phyloP scores from a whole-genome alignment of 2,797 vertebrate species.

The Rhinichthys osculus region DNA sequence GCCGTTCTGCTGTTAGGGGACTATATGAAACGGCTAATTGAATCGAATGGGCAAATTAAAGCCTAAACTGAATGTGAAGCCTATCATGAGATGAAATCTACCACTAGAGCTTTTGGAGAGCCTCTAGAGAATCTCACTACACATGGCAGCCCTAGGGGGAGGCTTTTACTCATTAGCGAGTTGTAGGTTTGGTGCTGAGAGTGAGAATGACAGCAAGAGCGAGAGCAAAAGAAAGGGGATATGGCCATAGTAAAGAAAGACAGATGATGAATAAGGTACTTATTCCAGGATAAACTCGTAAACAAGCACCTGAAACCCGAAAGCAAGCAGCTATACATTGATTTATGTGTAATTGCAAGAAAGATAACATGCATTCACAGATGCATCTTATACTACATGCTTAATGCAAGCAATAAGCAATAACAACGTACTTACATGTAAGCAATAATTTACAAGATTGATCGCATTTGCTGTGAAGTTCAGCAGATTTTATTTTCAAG shows the following conservation, averaged over 20 bases:
- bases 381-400: background rate
- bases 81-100: slow-evolving; percentile 53
- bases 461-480: background rate
- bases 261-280: slow-evolving; percentile 2
- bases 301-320: slow-evolving; percentile 16
- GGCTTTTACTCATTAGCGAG: slow-evolving; percentile 54
- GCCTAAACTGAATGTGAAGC: slow-evolving; percentile 25
- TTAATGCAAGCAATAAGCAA: slow-evolving; percentile 1
- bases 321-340: slow-evolving; percentile 19
- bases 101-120: slow-evolving; percentile 57
- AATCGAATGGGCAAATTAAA: slow-evolving; percentile 23
- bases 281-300: slow-evolving; percentile 12
- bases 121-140: slow-evolving; percentile 56
- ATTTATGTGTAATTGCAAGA: slow-evolving; percentile 22
- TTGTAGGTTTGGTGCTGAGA: slow-evolving; percentile 16
- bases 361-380: background rate
- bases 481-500: slow-evolving; percentile 22
- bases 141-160: slow-evolving; percentile 41
- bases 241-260: background rate
- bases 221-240: background rate
- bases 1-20: background rate
- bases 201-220: slow-evolving; percentile 14
- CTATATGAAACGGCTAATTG: background rate
- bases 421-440: background rate
- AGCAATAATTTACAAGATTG: slow-evolving; percentile 7